Evolutionary conservation across 1,140 invertebrate species (phyloP).

Genomic region (Colletes latitarsis): DNA sequence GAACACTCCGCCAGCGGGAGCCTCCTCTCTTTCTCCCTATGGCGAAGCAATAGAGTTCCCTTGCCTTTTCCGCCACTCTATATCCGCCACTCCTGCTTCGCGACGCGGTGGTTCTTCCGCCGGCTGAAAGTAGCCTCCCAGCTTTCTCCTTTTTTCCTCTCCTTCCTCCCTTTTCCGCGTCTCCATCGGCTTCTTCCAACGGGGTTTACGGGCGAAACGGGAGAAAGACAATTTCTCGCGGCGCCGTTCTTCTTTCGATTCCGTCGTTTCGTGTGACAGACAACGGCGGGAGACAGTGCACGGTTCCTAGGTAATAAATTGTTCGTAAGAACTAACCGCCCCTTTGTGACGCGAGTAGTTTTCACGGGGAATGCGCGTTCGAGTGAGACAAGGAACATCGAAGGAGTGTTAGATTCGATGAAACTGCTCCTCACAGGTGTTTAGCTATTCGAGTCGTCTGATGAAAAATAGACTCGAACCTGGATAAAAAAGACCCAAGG

Average conservation of each 20-base stretch:
- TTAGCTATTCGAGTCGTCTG: no score
- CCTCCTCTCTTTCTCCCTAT: neutral
- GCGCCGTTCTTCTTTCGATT: constrained; percentile 45
- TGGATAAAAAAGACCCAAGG: no score
- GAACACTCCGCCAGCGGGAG: constrained; percentile 10
- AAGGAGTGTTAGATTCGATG: neutral
- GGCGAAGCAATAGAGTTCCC: constrained; percentile 56
- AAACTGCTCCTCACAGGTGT: no score
- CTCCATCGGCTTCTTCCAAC: constrained; percentile 14
- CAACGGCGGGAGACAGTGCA: constrained; percentile 28
- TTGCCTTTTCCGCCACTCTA: constrained; percentile 61
- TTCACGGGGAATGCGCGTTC: neutral
- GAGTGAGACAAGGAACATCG: neutral
- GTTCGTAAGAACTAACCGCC: constrained; percentile 32
- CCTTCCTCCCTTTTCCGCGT: neutral
- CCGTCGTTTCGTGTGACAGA: constrained; percentile 45
- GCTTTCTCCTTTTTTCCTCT: neutral
- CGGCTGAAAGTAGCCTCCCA: constrained; percentile 53
- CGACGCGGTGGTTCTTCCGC: constrained; percentile 54
- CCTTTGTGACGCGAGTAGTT: constrained; percentile 22
- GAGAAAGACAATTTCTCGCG: constrained; percentile 57
- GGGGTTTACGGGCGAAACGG: neutral
- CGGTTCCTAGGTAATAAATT: constrained; percentile 48
- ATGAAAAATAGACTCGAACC: no score
- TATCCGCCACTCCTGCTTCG: constrained; percentile 56